phyloP scores from a whole-genome alignment of 2,888 invertebrate genomes.

The Acrocyrtus sp. region DNA sequence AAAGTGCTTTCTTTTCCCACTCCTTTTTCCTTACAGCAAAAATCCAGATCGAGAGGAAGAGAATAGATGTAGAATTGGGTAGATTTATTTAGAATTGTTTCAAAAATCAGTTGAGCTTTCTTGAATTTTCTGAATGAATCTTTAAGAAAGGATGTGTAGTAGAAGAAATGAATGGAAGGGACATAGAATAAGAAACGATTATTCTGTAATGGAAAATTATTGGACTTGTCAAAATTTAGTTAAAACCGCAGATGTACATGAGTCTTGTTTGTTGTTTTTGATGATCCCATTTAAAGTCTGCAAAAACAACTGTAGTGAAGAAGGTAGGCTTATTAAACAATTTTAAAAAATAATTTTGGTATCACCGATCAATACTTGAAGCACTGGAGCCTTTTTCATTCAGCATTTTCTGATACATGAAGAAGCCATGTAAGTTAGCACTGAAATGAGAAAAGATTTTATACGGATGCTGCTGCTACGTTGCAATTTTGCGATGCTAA shows the following conservation, averaged over 20 bases:
- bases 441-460: too few species aligned
- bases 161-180: constrained; percentile 1
- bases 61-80: neutral
- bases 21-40: neutral
- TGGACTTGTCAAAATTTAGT: neutral
- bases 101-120: neutral
- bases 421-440: too few species aligned
- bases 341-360: too few species aligned
- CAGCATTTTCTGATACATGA: too few species aligned
- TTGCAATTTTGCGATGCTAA: too few species aligned
- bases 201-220: too few species aligned
- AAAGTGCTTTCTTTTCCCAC: neutral
- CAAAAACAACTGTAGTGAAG: too few species aligned
- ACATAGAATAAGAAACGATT: neutral
- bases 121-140: neutral
- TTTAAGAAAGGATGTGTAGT: neutral
- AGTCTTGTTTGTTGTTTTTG: constrained; percentile 34
- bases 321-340: too few species aligned
- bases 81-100: neutral
- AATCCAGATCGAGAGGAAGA: neutral
- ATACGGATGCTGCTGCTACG: too few species aligned
- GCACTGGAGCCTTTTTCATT: too few species aligned
- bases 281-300: neutral
- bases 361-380: too few species aligned
- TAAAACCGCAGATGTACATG: constrained; percentile 45